phyloP scores from a whole-genome alignment of 2,888 invertebrate species.

The Andricus curvator region DNA sequence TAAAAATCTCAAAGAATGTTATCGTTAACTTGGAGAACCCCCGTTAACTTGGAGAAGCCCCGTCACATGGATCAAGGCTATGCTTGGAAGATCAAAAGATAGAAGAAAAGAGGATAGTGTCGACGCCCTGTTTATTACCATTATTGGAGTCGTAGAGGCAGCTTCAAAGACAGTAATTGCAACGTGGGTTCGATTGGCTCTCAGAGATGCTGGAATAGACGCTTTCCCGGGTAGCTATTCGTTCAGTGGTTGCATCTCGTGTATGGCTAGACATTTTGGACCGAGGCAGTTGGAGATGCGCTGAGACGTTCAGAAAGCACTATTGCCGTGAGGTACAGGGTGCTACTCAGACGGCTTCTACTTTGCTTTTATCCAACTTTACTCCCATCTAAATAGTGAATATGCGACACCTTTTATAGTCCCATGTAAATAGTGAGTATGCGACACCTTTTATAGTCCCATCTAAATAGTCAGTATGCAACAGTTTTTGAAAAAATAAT shows the following conservation, averaged over 20 bases:
- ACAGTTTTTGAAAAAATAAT: too few species aligned
- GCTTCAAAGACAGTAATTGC: constrained; percentile 54
- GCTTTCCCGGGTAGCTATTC: constrained; percentile 52
- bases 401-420: too few species aligned
- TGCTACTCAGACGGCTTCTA: too few species aligned
- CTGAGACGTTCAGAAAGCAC: constrained; percentile 52
- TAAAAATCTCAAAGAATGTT: constrained; percentile 45
- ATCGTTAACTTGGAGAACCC: not conserved
- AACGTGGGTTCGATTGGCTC: constrained; percentile 51
- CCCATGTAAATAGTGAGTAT: too few species aligned
- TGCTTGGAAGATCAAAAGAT: constrained; percentile 49
- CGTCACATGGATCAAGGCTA: constrained; percentile 47
- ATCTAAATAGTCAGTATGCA: too few species aligned
- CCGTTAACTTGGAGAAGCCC: too few species aligned
- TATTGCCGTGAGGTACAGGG: constrained; percentile 42
- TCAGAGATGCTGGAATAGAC: constrained; percentile 53
- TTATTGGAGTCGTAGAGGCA: constrained; percentile 5
- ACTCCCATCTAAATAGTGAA: too few species aligned
- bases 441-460: too few species aligned
- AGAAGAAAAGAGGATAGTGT: constrained; percentile 47
- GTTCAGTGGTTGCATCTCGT: constrained; percentile 55
- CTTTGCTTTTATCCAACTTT: too few species aligned
- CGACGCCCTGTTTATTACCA: constrained; percentile 50
- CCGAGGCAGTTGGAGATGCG: constrained; percentile 54
- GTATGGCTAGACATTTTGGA: constrained; percentile 54